Conservation (phyloP, 2,113 vertebrate species). For the Bombycilla garrulus region DNA sequence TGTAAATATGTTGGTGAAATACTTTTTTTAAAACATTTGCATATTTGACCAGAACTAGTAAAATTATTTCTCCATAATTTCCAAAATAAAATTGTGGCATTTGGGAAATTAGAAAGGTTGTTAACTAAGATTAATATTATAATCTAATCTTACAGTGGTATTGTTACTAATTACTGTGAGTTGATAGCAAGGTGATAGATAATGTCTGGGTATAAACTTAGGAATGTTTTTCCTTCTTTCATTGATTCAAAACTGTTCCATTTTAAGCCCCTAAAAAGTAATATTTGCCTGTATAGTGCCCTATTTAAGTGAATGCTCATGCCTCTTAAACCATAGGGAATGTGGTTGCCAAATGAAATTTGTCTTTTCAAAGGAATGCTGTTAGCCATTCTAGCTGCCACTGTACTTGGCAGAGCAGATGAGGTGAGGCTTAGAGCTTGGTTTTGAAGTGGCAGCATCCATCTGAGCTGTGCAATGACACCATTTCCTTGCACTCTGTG, state of each 20-base stretch:
- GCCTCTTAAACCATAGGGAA: not conserved
- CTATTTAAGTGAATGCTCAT: not conserved
- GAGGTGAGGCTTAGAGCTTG: not conserved
- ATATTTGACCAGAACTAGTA: not conserved
- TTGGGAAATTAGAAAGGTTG: not conserved
- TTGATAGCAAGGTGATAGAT: not conserved
- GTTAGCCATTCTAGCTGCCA: not conserved
- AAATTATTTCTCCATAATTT: not conserved
- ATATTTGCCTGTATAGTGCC: not conserved
- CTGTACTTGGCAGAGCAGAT: not conserved
- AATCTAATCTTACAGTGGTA: not conserved
- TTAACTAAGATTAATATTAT: not conserved
- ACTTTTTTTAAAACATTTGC: not conserved
- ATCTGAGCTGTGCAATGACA: not conserved
- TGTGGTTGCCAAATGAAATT: not conserved
- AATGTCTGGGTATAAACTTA: not conserved
- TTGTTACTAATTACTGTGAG: not conserved
- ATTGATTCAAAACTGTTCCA: not conserved
- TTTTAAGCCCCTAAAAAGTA: not conserved
- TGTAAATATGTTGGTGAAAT: not conserved
- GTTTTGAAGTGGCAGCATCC: not conserved
- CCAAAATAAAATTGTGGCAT: not conserved
- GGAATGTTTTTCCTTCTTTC: not conserved
- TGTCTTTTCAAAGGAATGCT: not conserved
- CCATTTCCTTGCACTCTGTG: not conserved